These are phyloP conservation scores for Zaprionus obscuricornis DNA, from an alignment of 2,888 invertebrate genomes.

Conservation along the genomic window DNA sequence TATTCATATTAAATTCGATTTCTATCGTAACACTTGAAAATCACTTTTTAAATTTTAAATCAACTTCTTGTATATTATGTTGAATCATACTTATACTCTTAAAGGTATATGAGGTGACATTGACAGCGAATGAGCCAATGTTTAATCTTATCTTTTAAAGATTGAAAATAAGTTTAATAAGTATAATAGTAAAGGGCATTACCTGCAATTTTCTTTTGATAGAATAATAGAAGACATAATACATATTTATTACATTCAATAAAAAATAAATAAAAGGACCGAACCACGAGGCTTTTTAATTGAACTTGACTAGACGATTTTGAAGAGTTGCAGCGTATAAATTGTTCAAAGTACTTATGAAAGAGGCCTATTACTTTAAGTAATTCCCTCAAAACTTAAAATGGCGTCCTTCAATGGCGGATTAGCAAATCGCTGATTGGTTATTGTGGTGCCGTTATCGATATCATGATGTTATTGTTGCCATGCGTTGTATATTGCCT, in stretches of 20 bases:
- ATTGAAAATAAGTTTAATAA: too few relatives aligned
- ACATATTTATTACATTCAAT: slow-evolving; percentile 9
- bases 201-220: slow-evolving; percentile 17
- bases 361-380: background rate
- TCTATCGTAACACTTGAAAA: too few relatives aligned
- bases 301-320: background rate
- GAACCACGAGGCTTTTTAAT: slow-evolving; percentile 7
- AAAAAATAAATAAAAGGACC: slow-evolving; percentile 26
- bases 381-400: slow-evolving; percentile 1
- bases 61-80: too few relatives aligned
- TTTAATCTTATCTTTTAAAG: slow-evolving; percentile 35
- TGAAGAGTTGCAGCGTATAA: too few relatives aligned
- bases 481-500: slow-evolving; percentile 35
- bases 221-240: slow-evolving; percentile 12
- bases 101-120: slow-evolving; percentile 6
- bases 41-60: too few relatives aligned
- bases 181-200: slow-evolving; percentile 8
- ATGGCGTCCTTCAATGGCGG: slow-evolving; percentile 38
- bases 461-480: slow-evolving; percentile 32
- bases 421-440: slow-evolving; percentile 21
- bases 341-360: too few relatives aligned
- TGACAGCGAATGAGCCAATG: background rate
- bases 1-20: too few relatives aligned
- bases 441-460: background rate
- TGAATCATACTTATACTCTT: too few relatives aligned